phyloP scores from a whole-genome alignment of 2,888 invertebrate species.

The Crocallis elinguaria region DNA sequence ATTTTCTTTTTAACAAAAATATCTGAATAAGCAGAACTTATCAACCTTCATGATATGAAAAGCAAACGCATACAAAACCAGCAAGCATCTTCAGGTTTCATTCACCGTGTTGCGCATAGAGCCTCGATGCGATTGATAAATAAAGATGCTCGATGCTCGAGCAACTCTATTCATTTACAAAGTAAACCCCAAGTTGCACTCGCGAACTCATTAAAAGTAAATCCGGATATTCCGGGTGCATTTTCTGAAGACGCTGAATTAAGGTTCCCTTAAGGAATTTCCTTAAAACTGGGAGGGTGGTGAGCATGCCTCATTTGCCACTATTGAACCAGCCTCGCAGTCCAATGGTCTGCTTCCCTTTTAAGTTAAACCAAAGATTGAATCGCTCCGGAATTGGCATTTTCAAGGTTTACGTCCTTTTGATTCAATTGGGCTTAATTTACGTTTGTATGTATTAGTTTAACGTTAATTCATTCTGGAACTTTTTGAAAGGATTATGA shows the following conservation, averaged over 20 bases:
- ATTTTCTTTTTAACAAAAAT: no score
- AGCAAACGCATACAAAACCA: background rate
- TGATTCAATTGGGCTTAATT: background rate
- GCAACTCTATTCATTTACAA: constrained; percentile 72
- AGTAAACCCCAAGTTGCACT: constrained; percentile 77
- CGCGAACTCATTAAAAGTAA: constrained; percentile 83
- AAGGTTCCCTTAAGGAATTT: constrained; percentile 76
- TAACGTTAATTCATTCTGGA: no score
- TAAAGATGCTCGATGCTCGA: constrained; percentile 50
- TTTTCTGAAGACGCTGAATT: constrained; percentile 82
- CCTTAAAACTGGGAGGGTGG: constrained; percentile 74
- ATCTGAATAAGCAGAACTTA: no score
- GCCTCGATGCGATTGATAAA: constrained; percentile 44
- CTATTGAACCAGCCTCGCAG: constrained; percentile 71
- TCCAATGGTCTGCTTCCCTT: constrained; percentile 63
- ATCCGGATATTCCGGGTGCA: constrained; percentile 79
- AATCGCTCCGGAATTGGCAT: constrained; percentile 18
- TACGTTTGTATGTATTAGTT: no score
- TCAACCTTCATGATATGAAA: background rate
- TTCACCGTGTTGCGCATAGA: background rate
- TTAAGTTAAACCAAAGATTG: constrained; percentile 66
- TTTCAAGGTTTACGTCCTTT: background rate
- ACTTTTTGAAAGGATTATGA: no score
- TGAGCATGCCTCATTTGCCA: constrained; percentile 80
- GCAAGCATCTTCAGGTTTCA: background rate